Conservation (phyloP, 2,888 invertebrate genomes). For the Syritta pipiens region DNA sequence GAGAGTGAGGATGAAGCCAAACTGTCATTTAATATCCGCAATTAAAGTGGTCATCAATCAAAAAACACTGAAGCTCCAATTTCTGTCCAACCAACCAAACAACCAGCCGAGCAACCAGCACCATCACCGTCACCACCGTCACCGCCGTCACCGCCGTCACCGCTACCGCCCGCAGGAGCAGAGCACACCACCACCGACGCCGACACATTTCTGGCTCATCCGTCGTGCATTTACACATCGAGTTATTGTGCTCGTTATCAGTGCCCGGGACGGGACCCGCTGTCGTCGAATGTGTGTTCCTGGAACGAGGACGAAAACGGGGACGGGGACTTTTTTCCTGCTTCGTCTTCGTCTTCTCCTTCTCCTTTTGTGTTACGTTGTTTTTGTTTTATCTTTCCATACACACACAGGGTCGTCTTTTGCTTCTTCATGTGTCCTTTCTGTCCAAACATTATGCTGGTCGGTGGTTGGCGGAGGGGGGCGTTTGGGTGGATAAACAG, state of each 20-base stretch:
- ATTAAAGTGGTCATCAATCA: constrained; percentile 80
- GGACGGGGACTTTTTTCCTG: background rate
- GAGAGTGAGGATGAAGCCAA: constrained; percentile 68
- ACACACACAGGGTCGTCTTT: constrained; percentile 15
- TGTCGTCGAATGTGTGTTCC: constrained; percentile 22
- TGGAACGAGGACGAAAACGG: constrained; percentile 27
- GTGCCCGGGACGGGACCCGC: constrained; percentile 42
- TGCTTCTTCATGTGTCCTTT: constrained; percentile 31
- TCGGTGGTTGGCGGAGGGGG: background rate
- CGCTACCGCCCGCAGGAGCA: background rate
- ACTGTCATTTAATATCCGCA: constrained; percentile 79
- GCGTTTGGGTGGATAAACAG: constrained; percentile 33
- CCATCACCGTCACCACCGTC: background rate
- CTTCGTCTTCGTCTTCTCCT: background rate
- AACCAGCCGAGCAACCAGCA: constrained; percentile 1
- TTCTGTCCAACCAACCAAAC: constrained; percentile 52
- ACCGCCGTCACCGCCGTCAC: background rate
- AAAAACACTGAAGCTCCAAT: constrained; percentile 74
- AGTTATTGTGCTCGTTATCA: constrained; percentile 68
- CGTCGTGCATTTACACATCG: constrained; percentile 44
- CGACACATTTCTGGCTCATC: constrained; percentile 30
- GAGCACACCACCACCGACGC: constrained; percentile 1
- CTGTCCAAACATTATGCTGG: constrained; percentile 59
- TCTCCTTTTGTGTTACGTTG: too few relatives aligned
- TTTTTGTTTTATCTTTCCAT: constrained; percentile 39